Base-by-base conservation (phyloP, 2,888 invertebrate genomes). In the Lithosia quadra region DNA sequence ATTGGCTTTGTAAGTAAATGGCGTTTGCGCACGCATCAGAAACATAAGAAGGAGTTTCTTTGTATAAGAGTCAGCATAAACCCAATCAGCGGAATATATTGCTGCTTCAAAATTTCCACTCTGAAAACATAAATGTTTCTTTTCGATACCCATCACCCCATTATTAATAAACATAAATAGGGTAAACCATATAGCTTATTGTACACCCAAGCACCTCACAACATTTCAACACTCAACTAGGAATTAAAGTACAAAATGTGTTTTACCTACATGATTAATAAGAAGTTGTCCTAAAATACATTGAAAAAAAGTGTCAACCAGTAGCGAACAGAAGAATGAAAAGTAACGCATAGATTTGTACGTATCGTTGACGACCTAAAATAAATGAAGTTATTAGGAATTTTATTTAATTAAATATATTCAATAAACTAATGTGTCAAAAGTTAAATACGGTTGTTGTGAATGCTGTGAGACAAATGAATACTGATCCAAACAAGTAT, bases 391-490 rank as follows among this genome's bases (percentile, higher is more conserved):
- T 49, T n/a, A 49, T 49, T n/a, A 66, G n/a, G n/a, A 28, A 49
- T 39, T 33, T 9, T 4, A 2, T 34, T 34, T 36, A 33, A 5
- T 22, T 60, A 58, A 49, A 43, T 5, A 34, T 11, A 28, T 7
- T 34, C 21, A 10, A 33, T 49, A 13, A 43, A 18, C 5, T 18
- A 18, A 49, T 49, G 8, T 2, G 8, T 49, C n/a, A 53, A 22
- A 53, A 18, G 1, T n/a, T 75, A 82, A n/a, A n/a, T 84, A 94
- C 94, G 71, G 91, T 90, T 58, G 89, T 89, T 33, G 93, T 91
- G 74, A 92, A 93, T 69, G 90, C 90, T 43, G 94, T 93, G 1
- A 93, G 86, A 64, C 93, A 92, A 77, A 94, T 90, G 65, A 94
- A 91, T 34, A 92, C 83, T 0, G 92, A 89, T 69, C 92, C 92